Evolutionary conservation across 2,113 vertebrate species (phyloP), one percentile per base, ranked within the genome.

Genomic region (Dunckerocampus dactyliophorus): DNA sequence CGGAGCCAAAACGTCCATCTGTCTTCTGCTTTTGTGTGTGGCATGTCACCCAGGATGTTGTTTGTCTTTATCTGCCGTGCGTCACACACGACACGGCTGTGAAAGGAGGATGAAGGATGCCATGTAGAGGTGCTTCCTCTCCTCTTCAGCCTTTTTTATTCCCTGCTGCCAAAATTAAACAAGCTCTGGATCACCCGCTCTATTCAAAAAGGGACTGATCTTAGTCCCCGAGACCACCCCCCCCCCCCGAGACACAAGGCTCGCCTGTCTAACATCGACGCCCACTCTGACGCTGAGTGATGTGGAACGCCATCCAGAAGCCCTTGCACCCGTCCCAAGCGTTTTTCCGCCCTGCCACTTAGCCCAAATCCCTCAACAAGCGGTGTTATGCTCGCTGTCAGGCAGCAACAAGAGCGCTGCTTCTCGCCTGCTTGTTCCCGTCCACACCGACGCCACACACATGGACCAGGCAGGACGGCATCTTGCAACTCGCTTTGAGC

Each of bases 351-450:
- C 59, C 74, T 67, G 76, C 74, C 69, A 69, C 57, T 68, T 72
- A 74, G 67, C 57, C 69, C 63, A 65, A 75, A 85, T 82, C 75
- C 80, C 81, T 42, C 59, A 43, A 60, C 62, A 37, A 74, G 77
- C 75, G 66, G 79, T 49, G 4, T 81, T 80, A 62, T 86, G 74
- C 71, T 83, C 22, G 52, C 76, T 84, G 75, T 88, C 84, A 86
- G 75, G 72, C 79, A 67, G 57, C 69, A 77, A 88, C 82, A 82
- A 80, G 62, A 24, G 50, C 74, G 68, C 37, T 59, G 70, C 67
- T 82, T 65, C 74, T 73, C 55, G 21, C 70, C 72, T 82, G 77
- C 77, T 83, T 76, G 69, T 72, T 84, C 81, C 64, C 43, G 76
- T 75, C 65, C 55, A n/a, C 34, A 21, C 59, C 10, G 62, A 71